phyloP scores from a whole-genome alignment of 1,140 invertebrate genomes.

The Drosophila arawakana region DNA sequence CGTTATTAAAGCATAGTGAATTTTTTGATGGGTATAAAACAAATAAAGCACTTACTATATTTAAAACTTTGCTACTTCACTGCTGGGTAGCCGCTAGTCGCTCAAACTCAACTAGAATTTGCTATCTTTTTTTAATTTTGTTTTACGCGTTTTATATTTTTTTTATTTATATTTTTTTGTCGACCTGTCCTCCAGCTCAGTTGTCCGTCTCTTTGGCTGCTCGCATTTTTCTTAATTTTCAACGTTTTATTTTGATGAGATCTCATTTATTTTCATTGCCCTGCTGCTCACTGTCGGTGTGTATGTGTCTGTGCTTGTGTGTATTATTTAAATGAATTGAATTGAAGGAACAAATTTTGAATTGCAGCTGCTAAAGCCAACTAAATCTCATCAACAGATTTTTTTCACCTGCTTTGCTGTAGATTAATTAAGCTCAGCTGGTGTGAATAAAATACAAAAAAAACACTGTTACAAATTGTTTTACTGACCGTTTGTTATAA shows the following conservation, averaged over 20 bases:
- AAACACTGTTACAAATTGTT: too few relatives aligned
- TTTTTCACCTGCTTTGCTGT: neutral
- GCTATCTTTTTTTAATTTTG: constrained; percentile 7
- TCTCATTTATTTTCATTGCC: constrained; percentile 80
- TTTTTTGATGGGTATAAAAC: too few relatives aligned
- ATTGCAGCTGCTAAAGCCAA: constrained; percentile 35
- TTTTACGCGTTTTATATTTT: constrained; percentile 31
- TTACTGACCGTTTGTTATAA: constrained; percentile 5
- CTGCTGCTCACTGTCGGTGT: neutral
- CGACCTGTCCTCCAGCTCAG: constrained; percentile 43
- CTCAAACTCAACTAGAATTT: neutral
- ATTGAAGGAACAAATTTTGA: constrained; percentile 38
- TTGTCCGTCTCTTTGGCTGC: constrained; percentile 20
- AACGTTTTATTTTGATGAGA: constrained; percentile 78
- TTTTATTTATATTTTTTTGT: constrained; percentile 29
- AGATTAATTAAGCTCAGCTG: constrained; percentile 1
- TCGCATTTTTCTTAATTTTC: constrained; percentile 80
- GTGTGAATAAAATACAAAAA: too few relatives aligned
- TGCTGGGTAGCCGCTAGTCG: constrained; percentile 1
- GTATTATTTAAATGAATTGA: constrained; percentile 56
- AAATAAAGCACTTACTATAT: too few relatives aligned
- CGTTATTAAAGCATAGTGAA: too few relatives aligned
- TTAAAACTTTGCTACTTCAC: neutral
- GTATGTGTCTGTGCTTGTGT: neutral
- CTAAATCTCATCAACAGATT: constrained; percentile 13